phyloP scores from a whole-genome alignment of 2,888 invertebrate genomes.

The Drosophila peninsularis region DNA sequence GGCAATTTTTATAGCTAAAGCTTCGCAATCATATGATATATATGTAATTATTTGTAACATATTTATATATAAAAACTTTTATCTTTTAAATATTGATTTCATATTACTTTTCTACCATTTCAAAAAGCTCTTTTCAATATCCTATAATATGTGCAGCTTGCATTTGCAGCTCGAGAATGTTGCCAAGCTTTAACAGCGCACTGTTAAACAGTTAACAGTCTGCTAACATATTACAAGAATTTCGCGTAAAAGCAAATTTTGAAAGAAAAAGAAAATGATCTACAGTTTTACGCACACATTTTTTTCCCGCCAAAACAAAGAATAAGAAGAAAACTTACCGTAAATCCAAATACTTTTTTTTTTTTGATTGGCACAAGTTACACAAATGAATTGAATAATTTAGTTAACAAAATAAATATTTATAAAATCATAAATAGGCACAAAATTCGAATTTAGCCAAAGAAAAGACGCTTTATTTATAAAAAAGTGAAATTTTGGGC shows the following conservation, averaged over 20 bases:
- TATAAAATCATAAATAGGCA: constrained; percentile 44
- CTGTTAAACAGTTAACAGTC: constrained; percentile 13
- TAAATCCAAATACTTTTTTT: constrained; percentile 19
- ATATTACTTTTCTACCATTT: not conserved
- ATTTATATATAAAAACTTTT: not conserved
- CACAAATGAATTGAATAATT: constrained; percentile 41
- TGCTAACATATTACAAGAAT: constrained; percentile 35
- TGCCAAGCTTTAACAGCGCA: constrained; percentile 31
- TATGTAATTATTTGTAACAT: not conserved
- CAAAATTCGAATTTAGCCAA: constrained; percentile 35
- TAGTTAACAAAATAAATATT: constrained; percentile 59
- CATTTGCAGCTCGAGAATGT: constrained; percentile 1
- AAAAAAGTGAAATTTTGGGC: constrained; percentile 41
- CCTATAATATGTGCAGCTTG: not conserved
- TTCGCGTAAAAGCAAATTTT: constrained; percentile 46
- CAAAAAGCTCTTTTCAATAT: not conserved
- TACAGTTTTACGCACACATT: constrained; percentile 17
- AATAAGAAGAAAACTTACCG: constrained; percentile 59
- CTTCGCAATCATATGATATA: too few relatives aligned
- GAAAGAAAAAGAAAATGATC: constrained; percentile 12
- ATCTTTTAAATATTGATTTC: not conserved
- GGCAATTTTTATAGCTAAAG: not conserved
- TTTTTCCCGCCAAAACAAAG: constrained; percentile 63
- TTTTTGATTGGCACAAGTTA: constrained; percentile 38
- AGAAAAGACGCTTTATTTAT: constrained; percentile 38